phyloP scores from a whole-genome alignment of 2,888 invertebrate genomes.

The Galeruca laticollis region DNA sequence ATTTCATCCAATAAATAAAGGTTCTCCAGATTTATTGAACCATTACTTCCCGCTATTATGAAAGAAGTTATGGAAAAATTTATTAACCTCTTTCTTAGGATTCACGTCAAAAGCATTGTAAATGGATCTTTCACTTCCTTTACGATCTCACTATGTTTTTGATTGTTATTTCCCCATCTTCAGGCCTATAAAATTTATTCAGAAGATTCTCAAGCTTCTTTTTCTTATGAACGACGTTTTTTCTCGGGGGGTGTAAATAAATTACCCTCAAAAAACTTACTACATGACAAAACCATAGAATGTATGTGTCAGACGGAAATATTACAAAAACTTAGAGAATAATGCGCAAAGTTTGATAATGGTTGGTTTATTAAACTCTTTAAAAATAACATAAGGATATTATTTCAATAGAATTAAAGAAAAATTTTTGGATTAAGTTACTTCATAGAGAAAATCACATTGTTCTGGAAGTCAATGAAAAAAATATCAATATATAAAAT shows the following conservation, averaged over 20 bases:
- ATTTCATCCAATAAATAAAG: not conserved
- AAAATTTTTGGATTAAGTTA: too few species aligned
- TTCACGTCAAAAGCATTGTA: constrained; percentile 22
- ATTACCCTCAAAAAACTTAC: constrained; percentile 8
- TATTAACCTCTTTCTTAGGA: constrained; percentile 28
- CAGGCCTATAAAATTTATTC: constrained; percentile 25
- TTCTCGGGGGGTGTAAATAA: not conserved
- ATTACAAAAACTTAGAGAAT: not conserved
- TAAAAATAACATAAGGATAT: not conserved
- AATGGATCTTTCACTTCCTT: constrained; percentile 23
- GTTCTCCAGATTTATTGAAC: constrained; percentile 4
- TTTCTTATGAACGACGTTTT: constrained; percentile 12
- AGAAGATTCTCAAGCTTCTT: constrained; percentile 9
- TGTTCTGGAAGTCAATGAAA: too few species aligned
- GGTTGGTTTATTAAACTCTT: not conserved
- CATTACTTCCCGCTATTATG: constrained; percentile 20
- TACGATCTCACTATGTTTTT: constrained; percentile 31
- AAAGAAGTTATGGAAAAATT: constrained; percentile 29
- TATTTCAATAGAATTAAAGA: not conserved
- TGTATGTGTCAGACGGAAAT: not conserved
- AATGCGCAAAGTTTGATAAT: not conserved
- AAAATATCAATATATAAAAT: too few species aligned
- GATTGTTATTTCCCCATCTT: constrained; percentile 27
- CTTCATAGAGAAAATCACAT: too few species aligned
- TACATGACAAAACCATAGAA: constrained; percentile 5